Evolutionary conservation across 1,140 invertebrate genomes (phyloP), one percentile per base, ranked within the genome.

Genomic region (Halictus rubicundus): DNA sequence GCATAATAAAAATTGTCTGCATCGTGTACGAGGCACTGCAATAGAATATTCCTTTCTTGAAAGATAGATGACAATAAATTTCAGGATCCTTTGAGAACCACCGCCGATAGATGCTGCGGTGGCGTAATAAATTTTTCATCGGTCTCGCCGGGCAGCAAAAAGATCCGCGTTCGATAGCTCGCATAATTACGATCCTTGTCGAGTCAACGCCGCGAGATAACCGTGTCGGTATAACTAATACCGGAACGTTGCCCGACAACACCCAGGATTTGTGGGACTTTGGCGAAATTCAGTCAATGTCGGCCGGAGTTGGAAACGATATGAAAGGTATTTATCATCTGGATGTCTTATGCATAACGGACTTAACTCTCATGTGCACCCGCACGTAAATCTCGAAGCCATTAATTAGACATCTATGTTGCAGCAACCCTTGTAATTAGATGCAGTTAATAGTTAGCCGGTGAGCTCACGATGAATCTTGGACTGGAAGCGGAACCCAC

Each of bases 361-460:
- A 85, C 76, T 82, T 88, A 88, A 84, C 78, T 78, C 87, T 93
- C 89, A 89, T 85, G 91, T 88, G 90, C 91, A 91, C 89, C 88
- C 90, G 88, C 87, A 88, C 91, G 89, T 92, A 92, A 92, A 92
- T 93, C 90, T 91, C 83, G 66, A 77, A 88, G 88, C 89, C 91
- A 92, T 93, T 93, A 93, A 93, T 93, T 93, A 92, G 87, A 85
- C 89, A 92, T 93, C 91, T 89, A 90, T 89, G 91, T 90, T 88
- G 91, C 91, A 89, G 90, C 88, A 87, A 87, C 84, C 88, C 90
- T 91, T 92, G 92, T 93, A 93, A 92, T 93, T 93, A 92, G 92
- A 93, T 92, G 89, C 92, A 92, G 90, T 91, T 93, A 92, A 93
- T 92, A 93, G 91, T 91, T 90, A 78, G 81, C 80, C 80, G 84